Percentiles rank a stretch among this genome's conserved stretches.
Conservation (phyloP, 2,888 invertebrate species). For the Chouioia cunea region DNA sequence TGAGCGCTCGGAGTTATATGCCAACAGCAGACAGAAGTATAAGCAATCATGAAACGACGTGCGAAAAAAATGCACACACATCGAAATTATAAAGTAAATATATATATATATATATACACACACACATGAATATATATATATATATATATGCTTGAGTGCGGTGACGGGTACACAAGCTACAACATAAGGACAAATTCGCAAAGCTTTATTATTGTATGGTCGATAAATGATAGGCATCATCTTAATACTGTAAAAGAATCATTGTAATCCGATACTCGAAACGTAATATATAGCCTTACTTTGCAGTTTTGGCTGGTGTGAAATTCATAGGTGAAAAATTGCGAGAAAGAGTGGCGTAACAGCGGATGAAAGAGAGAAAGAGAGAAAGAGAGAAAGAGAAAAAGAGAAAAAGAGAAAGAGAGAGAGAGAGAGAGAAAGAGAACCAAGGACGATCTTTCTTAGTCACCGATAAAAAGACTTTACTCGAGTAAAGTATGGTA, state of each 20-base stretch:
- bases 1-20: not conserved
- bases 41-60: slow-evolving; percentile 3
- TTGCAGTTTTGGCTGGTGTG: slow-evolving; percentile 15
- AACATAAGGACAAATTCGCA: too few species aligned
- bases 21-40: not conserved
- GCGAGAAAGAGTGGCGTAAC: slow-evolving; percentile 31
- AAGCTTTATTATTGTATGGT: too few species aligned
- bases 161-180: too few species aligned
- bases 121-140: slow-evolving; percentile 12
- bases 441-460: not conserved
- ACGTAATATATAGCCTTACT: slow-evolving; percentile 46
- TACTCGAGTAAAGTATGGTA: not conserved
- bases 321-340: slow-evolving; percentile 38
- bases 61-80: not conserved
- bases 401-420: not conserved
- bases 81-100: too few species aligned
- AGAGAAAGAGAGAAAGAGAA: slow-evolving; percentile 17
- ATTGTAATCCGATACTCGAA: slow-evolving; percentile 58
- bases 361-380: slow-evolving; percentile 2
- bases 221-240: too few species aligned
- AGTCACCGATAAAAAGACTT: not conserved
- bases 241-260: slow-evolving; percentile 33
- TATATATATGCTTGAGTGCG: too few species aligned
- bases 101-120: too few species aligned
- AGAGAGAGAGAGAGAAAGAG: not conserved